Percentiles rank a stretch among this genome's conserved stretches.
These are phyloP conservation scores for Atrichornis clamosus DNA, from an alignment of 2,113 vertebrate genomes.

Conservation along the genomic window DNA sequence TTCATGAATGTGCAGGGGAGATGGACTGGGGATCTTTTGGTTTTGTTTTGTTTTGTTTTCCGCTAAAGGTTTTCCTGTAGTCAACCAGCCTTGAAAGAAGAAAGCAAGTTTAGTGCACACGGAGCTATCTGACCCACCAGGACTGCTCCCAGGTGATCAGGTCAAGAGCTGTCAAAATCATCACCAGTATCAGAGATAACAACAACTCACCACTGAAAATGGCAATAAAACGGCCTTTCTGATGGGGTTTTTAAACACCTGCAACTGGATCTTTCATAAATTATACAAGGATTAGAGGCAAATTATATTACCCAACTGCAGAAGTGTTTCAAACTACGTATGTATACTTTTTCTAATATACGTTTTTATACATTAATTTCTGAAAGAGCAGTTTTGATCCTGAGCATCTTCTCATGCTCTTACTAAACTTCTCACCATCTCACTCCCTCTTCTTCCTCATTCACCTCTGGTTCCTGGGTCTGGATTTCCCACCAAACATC, in stretches of 20 bases:
- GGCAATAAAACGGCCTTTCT: neutral
- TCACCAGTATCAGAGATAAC: neutral
- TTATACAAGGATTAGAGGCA: neutral
- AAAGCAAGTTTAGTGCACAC: neutral
- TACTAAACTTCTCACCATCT: neutral
- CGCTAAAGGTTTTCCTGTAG: conserved; percentile 14
- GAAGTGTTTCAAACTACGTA: rapidly evolving
- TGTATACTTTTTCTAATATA: too few relatives aligned
- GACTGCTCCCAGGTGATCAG: neutral
- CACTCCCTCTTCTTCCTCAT: neutral
- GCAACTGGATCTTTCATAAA: neutral
- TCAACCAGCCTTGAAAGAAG: neutral
- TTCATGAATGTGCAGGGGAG: neutral
- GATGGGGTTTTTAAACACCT: neutral
- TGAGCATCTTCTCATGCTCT: neutral
- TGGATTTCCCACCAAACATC: neutral
- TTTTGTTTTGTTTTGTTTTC: neutral
- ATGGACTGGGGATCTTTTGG: neutral
- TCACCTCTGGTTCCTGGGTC: neutral
- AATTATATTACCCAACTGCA: neutral
- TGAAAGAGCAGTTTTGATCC: neutral
- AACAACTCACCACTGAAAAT: rapidly evolving
- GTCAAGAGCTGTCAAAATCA: neutral
- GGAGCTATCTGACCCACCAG: neutral
- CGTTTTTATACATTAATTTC: neutral